phyloP scores from a whole-genome alignment of 1,140 invertebrate genomes.

The Pemphigus obesinymphae region DNA sequence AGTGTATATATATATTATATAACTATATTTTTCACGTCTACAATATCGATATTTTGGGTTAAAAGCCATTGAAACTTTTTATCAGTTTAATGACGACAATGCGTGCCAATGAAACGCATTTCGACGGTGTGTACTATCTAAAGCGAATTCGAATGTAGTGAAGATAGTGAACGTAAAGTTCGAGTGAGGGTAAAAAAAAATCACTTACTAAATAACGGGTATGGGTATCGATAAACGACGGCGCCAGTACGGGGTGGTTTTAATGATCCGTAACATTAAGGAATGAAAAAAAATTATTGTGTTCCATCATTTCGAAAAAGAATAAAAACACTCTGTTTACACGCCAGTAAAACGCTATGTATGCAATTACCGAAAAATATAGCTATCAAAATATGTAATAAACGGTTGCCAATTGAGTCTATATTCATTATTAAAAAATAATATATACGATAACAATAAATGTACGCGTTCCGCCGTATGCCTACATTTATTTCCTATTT shows the following conservation, averaged over 20 bases:
- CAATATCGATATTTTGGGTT: neutral
- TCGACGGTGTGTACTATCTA: neutral
- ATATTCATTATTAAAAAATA: neutral
- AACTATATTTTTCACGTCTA: no score
- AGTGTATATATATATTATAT: neutral
- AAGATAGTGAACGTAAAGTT: conserved; percentile 9
- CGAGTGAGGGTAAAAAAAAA: conserved; percentile 5
- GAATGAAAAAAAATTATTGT: neutral
- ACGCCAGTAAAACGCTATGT: conserved; percentile 15
- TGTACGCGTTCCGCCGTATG: neutral
- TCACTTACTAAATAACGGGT: conserved; percentile 23
- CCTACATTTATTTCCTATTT: no score
- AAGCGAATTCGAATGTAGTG: neutral
- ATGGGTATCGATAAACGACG: conserved; percentile 34
- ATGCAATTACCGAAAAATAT: conserved; percentile 17
- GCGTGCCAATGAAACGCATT: conserved; percentile 2
- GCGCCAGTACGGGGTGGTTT: conserved; percentile 14
- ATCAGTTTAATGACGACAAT: conserved; percentile 1
- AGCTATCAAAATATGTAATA: neutral
- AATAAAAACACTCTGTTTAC: conserved; percentile 16
- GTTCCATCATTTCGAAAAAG: neutral
- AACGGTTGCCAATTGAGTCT: neutral
- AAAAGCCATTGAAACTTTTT: neutral
- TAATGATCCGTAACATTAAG: conserved; percentile 33
- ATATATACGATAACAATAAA: neutral